Percentiles rank a stretch among this genome's conserved stretches.
phyloP scores from a whole-genome alignment of 2,888 invertebrate species.

The Dascillus cervinus region DNA sequence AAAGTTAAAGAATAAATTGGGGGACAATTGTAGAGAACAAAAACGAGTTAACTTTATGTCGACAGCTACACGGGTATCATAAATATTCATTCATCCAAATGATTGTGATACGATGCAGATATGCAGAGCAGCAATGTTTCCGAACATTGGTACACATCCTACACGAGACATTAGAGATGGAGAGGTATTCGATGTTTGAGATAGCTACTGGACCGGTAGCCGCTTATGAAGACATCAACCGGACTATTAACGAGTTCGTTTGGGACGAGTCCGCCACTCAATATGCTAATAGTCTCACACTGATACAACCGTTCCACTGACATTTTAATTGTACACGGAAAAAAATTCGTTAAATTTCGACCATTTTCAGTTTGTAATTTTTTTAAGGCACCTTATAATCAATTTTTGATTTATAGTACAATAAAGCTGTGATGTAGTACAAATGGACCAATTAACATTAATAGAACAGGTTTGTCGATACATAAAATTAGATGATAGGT shows the following conservation, averaged over 20 bases:
- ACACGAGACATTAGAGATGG: slow-evolving; percentile 25
- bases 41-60: no score
- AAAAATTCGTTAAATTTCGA: no score
- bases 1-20: no score
- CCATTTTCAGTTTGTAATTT: no score
- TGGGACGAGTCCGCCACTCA: slow-evolving; percentile 21
- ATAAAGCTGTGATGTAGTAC: slow-evolving; percentile 24
- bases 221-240: slow-evolving; percentile 33
- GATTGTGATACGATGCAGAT: slow-evolving; percentile 21
- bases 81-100: slow-evolving; percentile 8
- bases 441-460: slow-evolving; percentile 27
- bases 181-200: slow-evolving; percentile 33
- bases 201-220: slow-evolving; percentile 37
- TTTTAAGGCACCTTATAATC: slow-evolving; percentile 1
- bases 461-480: slow-evolving; percentile 24
- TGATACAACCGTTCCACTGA: slow-evolving; percentile 15
- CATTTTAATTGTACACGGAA: slow-evolving; percentile 19
- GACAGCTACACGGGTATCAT: no score
- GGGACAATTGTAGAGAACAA: no score
- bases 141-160: slow-evolving; percentile 27
- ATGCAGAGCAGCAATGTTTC: slow-evolving; percentile 29
- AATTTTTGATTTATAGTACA: slow-evolving; percentile 26
- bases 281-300: slow-evolving; percentile 27
- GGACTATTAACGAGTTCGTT: slow-evolving; percentile 26
- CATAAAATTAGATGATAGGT: slow-evolving; percentile 10